phyloP scores from a whole-genome alignment of 2,888 invertebrate genomes.

The Platycheirus rosarum region DNA sequence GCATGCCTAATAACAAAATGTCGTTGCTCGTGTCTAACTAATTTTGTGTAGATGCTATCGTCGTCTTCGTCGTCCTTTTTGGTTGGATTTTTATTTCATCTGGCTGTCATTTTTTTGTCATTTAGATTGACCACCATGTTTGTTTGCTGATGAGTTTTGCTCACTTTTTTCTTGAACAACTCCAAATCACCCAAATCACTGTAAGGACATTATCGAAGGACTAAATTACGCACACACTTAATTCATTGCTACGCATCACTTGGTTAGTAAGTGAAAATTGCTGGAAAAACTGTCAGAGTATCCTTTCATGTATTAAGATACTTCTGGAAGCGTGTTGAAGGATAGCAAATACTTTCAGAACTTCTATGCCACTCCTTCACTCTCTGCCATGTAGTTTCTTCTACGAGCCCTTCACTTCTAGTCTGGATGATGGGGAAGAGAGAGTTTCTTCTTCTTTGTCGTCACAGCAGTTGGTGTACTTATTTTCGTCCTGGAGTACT shows the following conservation, averaged over 20 bases:
- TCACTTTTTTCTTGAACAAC: neutral
- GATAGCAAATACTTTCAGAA: conserved; percentile 9
- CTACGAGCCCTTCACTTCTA: neutral
- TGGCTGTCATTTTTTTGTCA: conserved; percentile 42
- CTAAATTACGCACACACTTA: conserved; percentile 49
- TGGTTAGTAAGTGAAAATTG: conserved; percentile 36
- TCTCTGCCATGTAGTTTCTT: too few species aligned
- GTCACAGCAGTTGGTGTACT: conserved; percentile 5
- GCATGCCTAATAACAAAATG: conserved; percentile 45
- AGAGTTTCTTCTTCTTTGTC: conserved; percentile 24
- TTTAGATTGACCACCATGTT: conserved; percentile 17
- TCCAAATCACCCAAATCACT: conserved; percentile 32
- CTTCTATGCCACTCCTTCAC: conserved; percentile 19
- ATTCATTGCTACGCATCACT: conserved; percentile 27
- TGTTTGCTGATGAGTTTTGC: conserved; percentile 5
- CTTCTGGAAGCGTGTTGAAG: conserved; percentile 34
- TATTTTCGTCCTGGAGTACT: conserved; percentile 27
- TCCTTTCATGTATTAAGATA: conserved; percentile 60
- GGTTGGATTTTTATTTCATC: conserved; percentile 50
- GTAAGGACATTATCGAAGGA: conserved; percentile 35
- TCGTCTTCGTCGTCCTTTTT: neutral
- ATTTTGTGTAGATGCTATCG: conserved; percentile 19
- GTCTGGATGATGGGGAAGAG: conserved; percentile 1
- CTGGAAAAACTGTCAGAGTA: conserved; percentile 22
- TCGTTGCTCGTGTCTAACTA: conserved; percentile 1